Conservation (phyloP, 2,113 vertebrate genomes). For the Phyllostomus hastatus region DNA sequence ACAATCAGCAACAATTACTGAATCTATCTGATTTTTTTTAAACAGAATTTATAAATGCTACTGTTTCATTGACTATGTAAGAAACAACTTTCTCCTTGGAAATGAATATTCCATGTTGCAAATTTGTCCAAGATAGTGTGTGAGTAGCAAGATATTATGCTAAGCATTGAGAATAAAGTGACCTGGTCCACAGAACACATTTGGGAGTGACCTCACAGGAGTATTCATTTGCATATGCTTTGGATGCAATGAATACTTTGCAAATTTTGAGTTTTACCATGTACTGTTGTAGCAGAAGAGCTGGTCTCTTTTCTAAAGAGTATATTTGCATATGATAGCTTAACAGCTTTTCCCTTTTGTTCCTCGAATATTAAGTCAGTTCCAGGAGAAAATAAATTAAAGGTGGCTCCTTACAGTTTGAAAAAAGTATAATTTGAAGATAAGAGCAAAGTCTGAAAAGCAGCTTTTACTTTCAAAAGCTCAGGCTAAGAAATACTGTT, state of each 20-base stretch:
- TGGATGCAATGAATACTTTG: neutral
- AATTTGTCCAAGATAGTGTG: neutral
- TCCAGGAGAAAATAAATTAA: slow-evolving; percentile 57
- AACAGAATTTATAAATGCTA: neutral
- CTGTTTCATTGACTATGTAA: neutral
- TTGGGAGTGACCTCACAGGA: neutral
- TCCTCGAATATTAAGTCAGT: slow-evolving; percentile 49
- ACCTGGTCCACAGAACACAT: neutral
- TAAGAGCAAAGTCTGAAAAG: slow-evolving; percentile 42
- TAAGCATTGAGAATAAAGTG: neutral
- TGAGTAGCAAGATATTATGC: neutral
- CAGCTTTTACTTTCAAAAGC: slow-evolving; percentile 14
- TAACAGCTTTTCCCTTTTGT: slow-evolving; percentile 44
- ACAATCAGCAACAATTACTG: neutral
- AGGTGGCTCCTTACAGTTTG: slow-evolving; percentile 35
- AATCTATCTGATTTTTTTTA: slow-evolving; percentile 28
- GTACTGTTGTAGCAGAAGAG: neutral
- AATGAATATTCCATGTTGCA: slow-evolving; percentile 28
- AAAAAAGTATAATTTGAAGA: slow-evolving; percentile 56
- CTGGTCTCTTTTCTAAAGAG: slow-evolving; percentile 43
- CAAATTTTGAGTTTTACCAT: slow-evolving; percentile 48
- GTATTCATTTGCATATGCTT: slow-evolving; percentile 28
- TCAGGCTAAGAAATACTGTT: neutral
- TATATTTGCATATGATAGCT: slow-evolving; percentile 52
- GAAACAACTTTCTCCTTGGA: neutral